A percentile compares a stretch with the other conserved stretches of the same genome.
phyloP scores from a whole-genome alignment of 2,113 vertebrate species.

The Oceanodroma tethys region DNA sequence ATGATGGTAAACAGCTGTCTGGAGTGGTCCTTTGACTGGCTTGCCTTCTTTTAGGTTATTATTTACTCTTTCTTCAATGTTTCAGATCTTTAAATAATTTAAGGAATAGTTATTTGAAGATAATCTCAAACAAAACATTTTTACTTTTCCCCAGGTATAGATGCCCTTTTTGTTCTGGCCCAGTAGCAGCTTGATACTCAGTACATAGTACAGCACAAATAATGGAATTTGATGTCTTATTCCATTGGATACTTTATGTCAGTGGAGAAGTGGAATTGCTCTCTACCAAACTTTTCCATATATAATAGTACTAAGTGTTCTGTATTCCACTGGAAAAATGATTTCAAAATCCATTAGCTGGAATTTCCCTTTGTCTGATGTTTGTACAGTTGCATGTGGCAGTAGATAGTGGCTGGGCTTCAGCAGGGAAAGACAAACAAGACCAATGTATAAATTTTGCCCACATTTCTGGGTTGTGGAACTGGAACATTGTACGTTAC shows the following conservation, averaged over 20 bases:
- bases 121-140: not conserved
- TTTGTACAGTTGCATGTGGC: conserved; percentile 4
- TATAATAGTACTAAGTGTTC: not conserved
- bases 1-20: not conserved
- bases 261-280: not conserved
- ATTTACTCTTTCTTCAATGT: not conserved
- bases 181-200: not conserved
- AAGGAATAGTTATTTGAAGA: not conserved
- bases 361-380: not conserved
- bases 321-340: conserved; percentile 11
- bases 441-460: not conserved
- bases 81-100: not conserved
- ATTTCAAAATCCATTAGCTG: not conserved
- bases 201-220: not conserved
- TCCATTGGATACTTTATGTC: not conserved
- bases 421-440: conserved; percentile 4
- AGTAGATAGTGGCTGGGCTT: not conserved
- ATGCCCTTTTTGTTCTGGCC: not conserved
- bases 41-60: not conserved
- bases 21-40: not conserved
- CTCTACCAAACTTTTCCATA: not conserved
- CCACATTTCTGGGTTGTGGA: not conserved
- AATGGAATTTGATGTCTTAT: not conserved
- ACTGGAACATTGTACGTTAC: not conserved
- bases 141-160: not conserved